Evolutionary conservation across 2,113 vertebrate genomes (phyloP).

Genomic region (Grallaria varia): DNA sequence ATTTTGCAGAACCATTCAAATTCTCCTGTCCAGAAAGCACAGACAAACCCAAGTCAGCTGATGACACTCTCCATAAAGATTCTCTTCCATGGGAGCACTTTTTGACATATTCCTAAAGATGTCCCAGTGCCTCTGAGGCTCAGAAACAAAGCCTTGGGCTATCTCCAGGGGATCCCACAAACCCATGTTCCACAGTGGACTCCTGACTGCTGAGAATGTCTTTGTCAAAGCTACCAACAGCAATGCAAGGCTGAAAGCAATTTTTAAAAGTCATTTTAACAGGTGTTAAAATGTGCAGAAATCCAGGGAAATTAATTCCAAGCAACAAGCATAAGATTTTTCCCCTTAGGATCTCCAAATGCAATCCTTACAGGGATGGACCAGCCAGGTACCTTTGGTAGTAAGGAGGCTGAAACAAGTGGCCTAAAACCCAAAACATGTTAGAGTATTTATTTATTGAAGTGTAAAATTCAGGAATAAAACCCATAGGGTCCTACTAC

Average conservation of each 20-base stretch:
- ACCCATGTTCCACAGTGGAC: background rate
- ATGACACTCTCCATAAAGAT: background rate
- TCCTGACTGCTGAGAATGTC: background rate
- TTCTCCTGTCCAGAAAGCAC: background rate
- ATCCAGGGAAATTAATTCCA: background rate
- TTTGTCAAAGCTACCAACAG: background rate
- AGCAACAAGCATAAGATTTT: background rate
- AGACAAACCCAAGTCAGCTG: background rate
- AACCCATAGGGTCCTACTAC: background rate
- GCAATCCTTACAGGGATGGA: background rate
- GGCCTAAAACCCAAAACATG: background rate
- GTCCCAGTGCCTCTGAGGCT: background rate
- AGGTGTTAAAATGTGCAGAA: background rate
- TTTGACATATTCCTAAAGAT: background rate
- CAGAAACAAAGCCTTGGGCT: background rate
- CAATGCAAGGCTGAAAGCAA: background rate
- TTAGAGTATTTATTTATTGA: background rate
- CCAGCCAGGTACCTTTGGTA: background rate
- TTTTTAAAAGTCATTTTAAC: background rate
- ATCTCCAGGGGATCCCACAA: background rate
- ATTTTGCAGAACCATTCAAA: background rate
- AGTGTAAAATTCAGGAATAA: background rate
- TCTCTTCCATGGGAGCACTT: background rate
- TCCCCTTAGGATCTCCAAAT: background rate
- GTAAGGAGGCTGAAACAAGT: background rate